Base-by-base conservation (phyloP, 2,797 vertebrate genomes). In the Buceros bicornis region DNA sequence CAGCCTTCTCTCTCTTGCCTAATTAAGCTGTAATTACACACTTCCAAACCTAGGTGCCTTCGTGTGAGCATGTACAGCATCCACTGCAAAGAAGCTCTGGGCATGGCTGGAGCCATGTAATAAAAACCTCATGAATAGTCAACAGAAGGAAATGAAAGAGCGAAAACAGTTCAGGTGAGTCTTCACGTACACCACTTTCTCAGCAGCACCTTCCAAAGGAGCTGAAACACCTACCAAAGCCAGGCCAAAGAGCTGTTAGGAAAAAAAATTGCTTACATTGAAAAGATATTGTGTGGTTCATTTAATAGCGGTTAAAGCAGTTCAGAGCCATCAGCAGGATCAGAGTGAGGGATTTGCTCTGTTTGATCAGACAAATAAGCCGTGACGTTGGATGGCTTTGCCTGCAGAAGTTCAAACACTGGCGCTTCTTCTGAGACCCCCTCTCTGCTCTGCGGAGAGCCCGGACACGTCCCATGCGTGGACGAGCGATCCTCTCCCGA, bases 341-440 rank as follows among this genome's bases (percentile, higher is more conserved):
- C 93, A 93, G 91, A 96, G 79, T 0, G 3, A 62, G 82, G 77
- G 94, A 90, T 95, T 96, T 95, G 82, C 79, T 92, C 82, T 72
- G 89, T 91, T 92, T 95, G 93, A 95, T 95, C 85, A 95, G 65
- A 16, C 87, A 96, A 95, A 96, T 86, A 74, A 92, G 73, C 79
- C 51, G 0, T 87, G 87, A 92, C 11, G 3, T 60, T 51, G 57
- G 77, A 69, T 53, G 67, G 31, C 57, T 77, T n/a, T 85, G 70
- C 61, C 50, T 78, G 83, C 76, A 91, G 54, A 66, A n/a, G 82
- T 70, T 91, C 87, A 82, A 48, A 90, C 2, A 0, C 43, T 70
- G 82, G 48, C 71, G 37, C 13, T 96, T 24, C 79, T 80, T 69
- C 62, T 29, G 72, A 51, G 67, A 25, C 16, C 29, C n/a, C 28